Conservation (phyloP, 1,140 invertebrate genomes). For the Zaprionus camerounensis region DNA sequence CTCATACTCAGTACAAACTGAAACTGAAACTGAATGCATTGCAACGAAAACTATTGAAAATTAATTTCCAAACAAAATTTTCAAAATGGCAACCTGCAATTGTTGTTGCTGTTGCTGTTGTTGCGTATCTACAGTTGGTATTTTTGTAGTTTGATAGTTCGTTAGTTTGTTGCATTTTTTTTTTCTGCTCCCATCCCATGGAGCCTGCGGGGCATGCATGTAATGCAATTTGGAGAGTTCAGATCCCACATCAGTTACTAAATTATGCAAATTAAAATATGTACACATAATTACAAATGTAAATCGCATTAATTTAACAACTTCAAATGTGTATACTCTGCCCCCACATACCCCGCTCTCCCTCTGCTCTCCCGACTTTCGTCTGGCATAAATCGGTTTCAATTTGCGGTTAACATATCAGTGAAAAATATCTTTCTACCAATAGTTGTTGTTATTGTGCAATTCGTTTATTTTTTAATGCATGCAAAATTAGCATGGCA, state of each 20-base stretch:
- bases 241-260: slow-evolving; percentile 57
- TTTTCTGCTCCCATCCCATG: not conserved
- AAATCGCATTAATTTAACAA: slow-evolving; percentile 77
- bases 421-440: slow-evolving; percentile 24
- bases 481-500: not conserved
- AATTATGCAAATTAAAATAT: slow-evolving; percentile 82
- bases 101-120: slow-evolving; percentile 14
- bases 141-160: slow-evolving; percentile 20
- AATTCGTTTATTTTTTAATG: slow-evolving; percentile 52
- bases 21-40: slow-evolving; percentile 14
- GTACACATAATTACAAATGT: slow-evolving; percentile 79
- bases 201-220: not conserved
- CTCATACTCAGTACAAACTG: not conserved
- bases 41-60: slow-evolving; percentile 60
- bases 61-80: slow-evolving; percentile 63
- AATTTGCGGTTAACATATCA: slow-evolving; percentile 77
- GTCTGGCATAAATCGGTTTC: slow-evolving; percentile 54
- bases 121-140: not conserved
- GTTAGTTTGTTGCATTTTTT: not conserved
- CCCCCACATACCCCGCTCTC: too few relatives aligned
- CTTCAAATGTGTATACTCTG: not conserved
- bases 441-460: slow-evolving; percentile 6
- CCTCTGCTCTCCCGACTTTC: not conserved
- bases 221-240: slow-evolving; percentile 7
- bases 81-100: slow-evolving; percentile 40